A percentile compares a stretch with the other conserved stretches of the same genome.
These are phyloP conservation scores for Stramonita haemastoma DNA, from an alignment of 2,888 invertebrate species.

Conservation along the genomic window DNA sequence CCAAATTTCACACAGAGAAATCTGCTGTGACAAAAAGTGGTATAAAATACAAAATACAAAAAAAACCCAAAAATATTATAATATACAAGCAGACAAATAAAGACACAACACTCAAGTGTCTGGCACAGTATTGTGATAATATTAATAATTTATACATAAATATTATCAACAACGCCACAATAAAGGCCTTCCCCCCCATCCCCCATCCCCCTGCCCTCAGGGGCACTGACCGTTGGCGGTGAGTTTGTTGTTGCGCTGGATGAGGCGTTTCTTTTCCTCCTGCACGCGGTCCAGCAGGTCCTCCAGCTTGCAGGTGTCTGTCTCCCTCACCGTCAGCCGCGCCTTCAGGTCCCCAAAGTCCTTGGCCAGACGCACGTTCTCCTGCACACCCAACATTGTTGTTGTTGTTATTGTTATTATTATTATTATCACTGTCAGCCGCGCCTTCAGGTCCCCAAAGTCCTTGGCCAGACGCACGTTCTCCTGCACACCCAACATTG, in stretches of 20 bases:
- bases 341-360: slow-evolving; percentile 64
- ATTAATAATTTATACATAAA: not conserved
- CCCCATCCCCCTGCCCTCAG: too few species aligned
- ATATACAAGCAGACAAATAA: too few species aligned
- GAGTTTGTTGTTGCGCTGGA: slow-evolving; percentile 73
- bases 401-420: too few species aligned
- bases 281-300: slow-evolving; percentile 73
- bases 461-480: slow-evolving; percentile 63
- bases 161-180: too few species aligned
- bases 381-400: slow-evolving; percentile 57
- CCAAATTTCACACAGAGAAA: too few species aligned
- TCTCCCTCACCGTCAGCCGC: slow-evolving; percentile 61
- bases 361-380: slow-evolving; percentile 60
- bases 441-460: slow-evolving; percentile 59
- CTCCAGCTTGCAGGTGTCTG: slow-evolving; percentile 67
- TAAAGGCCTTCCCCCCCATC: too few species aligned
- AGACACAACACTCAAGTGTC: too few species aligned
- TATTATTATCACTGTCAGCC: slow-evolving; percentile 60
- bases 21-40: too few species aligned
- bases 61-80: too few species aligned
- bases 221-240: slow-evolving; percentile 71
- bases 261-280: slow-evolving; percentile 75
- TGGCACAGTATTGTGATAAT: not conserved
- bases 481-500: slow-evolving; percentile 60
- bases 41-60: too few species aligned